Percentiles rank a stretch among this genome's conserved stretches.
Conservation (phyloP, 2,797 vertebrate species). For the Momotus momota region DNA sequence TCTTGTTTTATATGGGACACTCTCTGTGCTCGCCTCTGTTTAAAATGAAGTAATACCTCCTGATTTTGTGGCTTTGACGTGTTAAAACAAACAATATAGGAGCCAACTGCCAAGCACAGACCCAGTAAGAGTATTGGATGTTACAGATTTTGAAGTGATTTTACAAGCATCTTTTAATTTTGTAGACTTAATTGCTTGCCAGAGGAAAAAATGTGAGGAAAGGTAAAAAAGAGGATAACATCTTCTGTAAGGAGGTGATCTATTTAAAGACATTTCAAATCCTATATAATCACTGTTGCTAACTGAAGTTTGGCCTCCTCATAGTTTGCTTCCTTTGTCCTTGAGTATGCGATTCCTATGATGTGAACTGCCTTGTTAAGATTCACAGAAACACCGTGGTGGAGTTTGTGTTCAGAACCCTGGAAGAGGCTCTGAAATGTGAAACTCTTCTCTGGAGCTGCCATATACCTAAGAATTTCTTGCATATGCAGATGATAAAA, state of each 20-base stretch:
- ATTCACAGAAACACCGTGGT: not conserved
- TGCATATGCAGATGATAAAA: not conserved
- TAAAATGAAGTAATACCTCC: not conserved
- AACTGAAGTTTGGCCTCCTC: not conserved
- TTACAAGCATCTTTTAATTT: not conserved
- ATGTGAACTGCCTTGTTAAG: not conserved
- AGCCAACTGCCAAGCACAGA: not conserved
- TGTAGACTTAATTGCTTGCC: not conserved
- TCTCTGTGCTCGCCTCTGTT: not conserved
- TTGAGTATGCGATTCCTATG: not conserved
- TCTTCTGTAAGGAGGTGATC: not conserved
- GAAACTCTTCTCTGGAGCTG: not conserved
- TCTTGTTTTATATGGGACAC: not conserved
- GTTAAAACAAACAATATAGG: not conserved
- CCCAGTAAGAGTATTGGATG: not conserved
- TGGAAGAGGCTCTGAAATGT: not conserved
- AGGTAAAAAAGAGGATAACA: not conserved
- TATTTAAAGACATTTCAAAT: not conserved
- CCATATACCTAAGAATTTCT: no score
- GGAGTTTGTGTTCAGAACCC: not conserved
- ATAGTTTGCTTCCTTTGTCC: not conserved
- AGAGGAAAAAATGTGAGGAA: not conserved
- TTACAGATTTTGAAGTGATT: not conserved
- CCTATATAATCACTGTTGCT: not conserved
- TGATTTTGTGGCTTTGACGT: not conserved